These are phyloP conservation scores for Probaryconus sp. DNA, from an alignment of 1,140 invertebrate genomes.

Conservation along the genomic window DNA sequence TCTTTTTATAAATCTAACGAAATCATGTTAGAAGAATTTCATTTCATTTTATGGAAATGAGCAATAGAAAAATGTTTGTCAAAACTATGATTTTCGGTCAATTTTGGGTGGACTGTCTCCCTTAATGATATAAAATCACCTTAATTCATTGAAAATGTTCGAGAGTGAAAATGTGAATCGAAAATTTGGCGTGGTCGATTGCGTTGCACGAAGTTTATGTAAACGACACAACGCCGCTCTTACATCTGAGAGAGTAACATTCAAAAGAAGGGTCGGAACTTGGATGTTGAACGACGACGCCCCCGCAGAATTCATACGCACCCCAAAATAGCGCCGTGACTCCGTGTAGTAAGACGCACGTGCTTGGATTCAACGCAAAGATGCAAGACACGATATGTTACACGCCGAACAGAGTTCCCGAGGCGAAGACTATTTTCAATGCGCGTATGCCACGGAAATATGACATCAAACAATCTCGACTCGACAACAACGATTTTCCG, in stretches of 20 bases:
- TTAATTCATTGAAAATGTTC: no score
- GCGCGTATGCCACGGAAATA: background rate
- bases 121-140: no score
- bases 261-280: slow-evolving; percentile 52
- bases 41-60: no score
- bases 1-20: no score
- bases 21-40: no score
- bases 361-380: no score
- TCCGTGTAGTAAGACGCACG: no score
- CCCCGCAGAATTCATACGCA: slow-evolving; percentile 65
- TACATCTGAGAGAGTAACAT: slow-evolving; percentile 48
- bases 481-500: no score
- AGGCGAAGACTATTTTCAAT: slow-evolving; percentile 8
- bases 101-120: no score
- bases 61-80: no score
- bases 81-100: no score
- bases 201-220: slow-evolving; percentile 33
- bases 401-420: background rate
- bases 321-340: slow-evolving; percentile 63
- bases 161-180: background rate
- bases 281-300: slow-evolving; percentile 66
- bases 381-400: background rate
- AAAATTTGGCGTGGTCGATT: no score
- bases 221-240: slow-evolving; percentile 37
- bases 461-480: background rate